Conservation (phyloP, 2,797 vertebrate species). For the Sciaenops ocellatus region DNA sequence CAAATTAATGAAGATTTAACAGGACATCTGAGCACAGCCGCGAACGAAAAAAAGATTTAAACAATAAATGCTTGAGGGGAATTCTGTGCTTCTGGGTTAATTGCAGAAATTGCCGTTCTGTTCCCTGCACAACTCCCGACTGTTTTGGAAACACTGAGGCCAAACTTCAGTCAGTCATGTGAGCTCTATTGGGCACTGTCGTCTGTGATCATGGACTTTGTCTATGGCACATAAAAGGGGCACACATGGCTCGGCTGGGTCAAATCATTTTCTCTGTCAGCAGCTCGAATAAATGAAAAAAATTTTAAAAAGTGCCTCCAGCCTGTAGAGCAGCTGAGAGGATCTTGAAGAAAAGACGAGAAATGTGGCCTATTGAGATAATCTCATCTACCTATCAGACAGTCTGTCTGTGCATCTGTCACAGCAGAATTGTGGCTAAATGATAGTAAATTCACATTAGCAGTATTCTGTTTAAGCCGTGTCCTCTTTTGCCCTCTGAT, state of each 20-base stretch:
- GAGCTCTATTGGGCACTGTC: conserved; percentile 43
- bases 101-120: conserved; percentile 28
- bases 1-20: conserved; percentile 49
- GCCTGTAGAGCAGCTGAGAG: conserved; percentile 29
- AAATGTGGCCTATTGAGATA: conserved; percentile 39
- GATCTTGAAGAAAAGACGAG: conserved; percentile 29
- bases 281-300: conserved; percentile 11
- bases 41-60: conserved; percentile 3
- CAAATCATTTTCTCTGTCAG: conserved; percentile 60
- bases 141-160: conserved; percentile 63
- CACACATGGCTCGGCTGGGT: conserved; percentile 41
- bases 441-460: conserved; percentile 40
- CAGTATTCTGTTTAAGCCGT: conserved; percentile 34
- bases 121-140: conserved; percentile 24
- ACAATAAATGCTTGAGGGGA: conserved; percentile 30
- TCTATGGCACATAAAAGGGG: conserved; percentile 48
- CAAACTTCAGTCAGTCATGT: conserved; percentile 60
- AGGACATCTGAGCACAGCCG: conserved; percentile 14
- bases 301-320: conserved; percentile 2
- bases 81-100: conserved; percentile 50
- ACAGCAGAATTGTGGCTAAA: conserved; percentile 38
- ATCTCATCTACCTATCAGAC: conserved; percentile 53
- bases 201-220: conserved; percentile 57
- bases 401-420: conserved; percentile 46
- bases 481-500: conserved; percentile 64